Percentiles rank a stretch among this genome's conserved stretches.
phyloP scores from a whole-genome alignment of 2,113 vertebrate genomes.

The Sminthopsis crassicaudata region DNA sequence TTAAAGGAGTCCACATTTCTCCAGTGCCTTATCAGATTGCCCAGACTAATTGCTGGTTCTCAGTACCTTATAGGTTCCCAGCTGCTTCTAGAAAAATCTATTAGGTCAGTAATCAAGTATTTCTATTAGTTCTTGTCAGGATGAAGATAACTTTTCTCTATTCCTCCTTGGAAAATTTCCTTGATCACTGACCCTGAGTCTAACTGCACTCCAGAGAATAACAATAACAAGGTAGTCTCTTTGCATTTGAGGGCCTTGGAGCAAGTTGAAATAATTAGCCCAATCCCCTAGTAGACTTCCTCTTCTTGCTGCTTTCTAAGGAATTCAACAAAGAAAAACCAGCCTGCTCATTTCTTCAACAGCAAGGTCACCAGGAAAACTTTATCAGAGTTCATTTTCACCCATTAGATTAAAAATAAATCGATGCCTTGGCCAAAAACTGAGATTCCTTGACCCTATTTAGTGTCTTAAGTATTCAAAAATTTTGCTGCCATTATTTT shows the following conservation, averaged over 20 bases:
- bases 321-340: slow-evolving; percentile 14
- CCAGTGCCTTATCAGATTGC: too few species aligned
- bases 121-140: background rate
- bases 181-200: background rate
- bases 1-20: too few species aligned
- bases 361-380: background rate
- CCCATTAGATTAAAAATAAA: slow-evolving; percentile 39
- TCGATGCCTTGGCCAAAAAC: background rate
- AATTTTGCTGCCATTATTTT: background rate
- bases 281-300: background rate
- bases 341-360: background rate
- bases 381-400: background rate
- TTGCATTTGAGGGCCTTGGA: background rate
- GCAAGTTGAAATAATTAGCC: slow-evolving; percentile 12
- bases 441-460: background rate
- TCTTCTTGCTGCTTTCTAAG: background rate
- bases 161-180: background rate
- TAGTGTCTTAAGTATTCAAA: background rate
- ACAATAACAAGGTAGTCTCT: background rate
- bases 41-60: too few species aligned
- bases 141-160: background rate
- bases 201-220: background rate
- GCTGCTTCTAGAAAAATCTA: background rate
- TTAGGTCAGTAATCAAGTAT: background rate
- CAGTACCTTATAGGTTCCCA: too few species aligned